A percentile compares a stretch with the other conserved stretches of the same genome.
Evolutionary conservation across 2,797 vertebrate species (phyloP).

Genomic region (Odontamblyopus rebecca): DNA sequence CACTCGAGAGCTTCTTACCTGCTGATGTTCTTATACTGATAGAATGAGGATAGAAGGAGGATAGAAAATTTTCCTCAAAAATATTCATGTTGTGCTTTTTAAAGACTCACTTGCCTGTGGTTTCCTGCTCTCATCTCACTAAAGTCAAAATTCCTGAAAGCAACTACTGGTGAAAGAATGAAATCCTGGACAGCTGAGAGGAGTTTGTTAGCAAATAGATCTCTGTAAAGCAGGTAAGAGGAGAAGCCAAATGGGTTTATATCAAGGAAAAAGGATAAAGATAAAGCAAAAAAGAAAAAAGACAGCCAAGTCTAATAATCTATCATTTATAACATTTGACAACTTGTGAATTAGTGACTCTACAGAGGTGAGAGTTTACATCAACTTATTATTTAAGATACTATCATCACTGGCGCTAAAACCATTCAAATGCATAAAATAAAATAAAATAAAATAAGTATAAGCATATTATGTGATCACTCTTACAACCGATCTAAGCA

Average conservation of each 20-base stretch:
- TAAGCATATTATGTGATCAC: too few relatives aligned
- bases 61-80: constrained; percentile 18
- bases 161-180: constrained; percentile 1
- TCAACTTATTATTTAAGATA: too few relatives aligned
- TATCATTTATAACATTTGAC: too few relatives aligned
- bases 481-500: background rate
- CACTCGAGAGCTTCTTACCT: constrained; percentile 38
- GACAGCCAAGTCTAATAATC: too few relatives aligned
- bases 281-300: too few relatives aligned
- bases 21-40: constrained; percentile 52
- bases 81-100: background rate
- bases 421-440: too few relatives aligned
- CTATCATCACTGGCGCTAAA: too few relatives aligned
- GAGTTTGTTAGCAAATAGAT: background rate
- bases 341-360: too few relatives aligned
- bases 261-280: background rate
- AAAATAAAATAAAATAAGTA: too few relatives aligned
- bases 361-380: background rate
- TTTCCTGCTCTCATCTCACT: constrained; percentile 14
- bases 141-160: constrained; percentile 8
- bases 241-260: background rate
- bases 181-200: background rate
- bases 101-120: background rate
- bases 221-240: background rate
- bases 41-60: constrained; percentile 22